Base-by-base conservation (phyloP, 2,113 vertebrate genomes). In the Elachura formosa region DNA sequence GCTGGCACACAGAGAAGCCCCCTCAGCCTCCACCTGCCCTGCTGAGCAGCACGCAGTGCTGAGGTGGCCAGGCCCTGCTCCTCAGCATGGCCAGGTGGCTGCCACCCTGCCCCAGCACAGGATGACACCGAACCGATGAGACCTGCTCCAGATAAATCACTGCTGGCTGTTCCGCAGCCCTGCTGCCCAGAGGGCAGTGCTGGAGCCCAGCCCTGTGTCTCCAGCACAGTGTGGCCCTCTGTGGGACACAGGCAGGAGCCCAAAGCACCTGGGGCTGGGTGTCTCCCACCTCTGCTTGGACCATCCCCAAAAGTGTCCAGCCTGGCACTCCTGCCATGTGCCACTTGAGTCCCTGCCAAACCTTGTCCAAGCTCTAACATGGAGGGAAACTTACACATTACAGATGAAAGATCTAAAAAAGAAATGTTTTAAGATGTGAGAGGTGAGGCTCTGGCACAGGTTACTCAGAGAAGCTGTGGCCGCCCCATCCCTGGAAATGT, bases 11-110 rank as follows among this genome's bases (percentile, higher is more conserved):
- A 15, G 19, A 56, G 58, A 7, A 59, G 13, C 29, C 45, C 10
- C 16, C 63, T 80, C 33, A 64, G 61, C 36, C 66, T 51, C 38
- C 45, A n/a, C 23, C 45, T 12, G 29, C 51, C 55, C 62, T 14
- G 51, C 41, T 1, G 7, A 51, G 81, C 59, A 69, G n/a, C 4
- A 0, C 1, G 29, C 52, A 41, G n/a, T 28, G 36, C 55, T 3
- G 2, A 51, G n/a, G 16, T 22, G 46, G 33, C 41, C 86, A 78
- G 18, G 55, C 34, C 40, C 61, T 54, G 54, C 46, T 84, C 46
- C 58, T 46, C 5, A 1, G 51, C 0, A 0, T 11, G 36, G 46
- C 46, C 75, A 82, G 43, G 66, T 2, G 4, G 34, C 33, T 26
- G 51, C 17, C 51, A 33, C 40, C 34, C 33, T 74, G 40, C 21